Conservation (phyloP, 2,888 invertebrate genomes). For the Lepidocyrtinus sp. region DNA sequence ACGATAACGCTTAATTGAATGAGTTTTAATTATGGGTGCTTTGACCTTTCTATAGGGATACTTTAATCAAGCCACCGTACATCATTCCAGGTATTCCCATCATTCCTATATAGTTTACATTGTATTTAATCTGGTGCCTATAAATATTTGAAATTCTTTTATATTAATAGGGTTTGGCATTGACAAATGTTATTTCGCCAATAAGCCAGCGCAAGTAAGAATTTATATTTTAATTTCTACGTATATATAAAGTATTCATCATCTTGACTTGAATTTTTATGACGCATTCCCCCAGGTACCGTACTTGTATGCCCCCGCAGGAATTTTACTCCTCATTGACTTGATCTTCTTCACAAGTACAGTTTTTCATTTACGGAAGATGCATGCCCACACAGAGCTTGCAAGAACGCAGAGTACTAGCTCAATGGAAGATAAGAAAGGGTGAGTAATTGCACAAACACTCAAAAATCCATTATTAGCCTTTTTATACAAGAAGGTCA, state of each 20-base stretch:
- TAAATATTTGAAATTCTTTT: no score
- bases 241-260: no score
- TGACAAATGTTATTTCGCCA: conserved; percentile 53
- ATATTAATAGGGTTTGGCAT: conserved; percentile 49
- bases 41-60: conserved; percentile 39
- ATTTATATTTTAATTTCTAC: no score
- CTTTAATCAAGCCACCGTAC: conserved; percentile 5
- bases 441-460: no score
- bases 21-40: conserved; percentile 41
- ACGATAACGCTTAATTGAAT: no score
- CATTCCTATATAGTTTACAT: no score
- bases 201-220: no score
- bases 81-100: no score
- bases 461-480: no score
- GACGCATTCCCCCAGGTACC: conserved; percentile 48
- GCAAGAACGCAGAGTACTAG: conserved; percentile 50
- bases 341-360: conserved; percentile 57
- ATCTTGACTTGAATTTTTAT: no score
- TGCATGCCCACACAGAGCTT: conserved; percentile 52
- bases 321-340: conserved; percentile 42
- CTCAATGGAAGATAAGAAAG: conserved; percentile 47
- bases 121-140: no score
- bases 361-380: conserved; percentile 50
- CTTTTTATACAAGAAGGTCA: no score
- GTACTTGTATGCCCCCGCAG: conserved; percentile 47